Conservation (phyloP, 2,113 vertebrate species). For the Natator depressus region DNA sequence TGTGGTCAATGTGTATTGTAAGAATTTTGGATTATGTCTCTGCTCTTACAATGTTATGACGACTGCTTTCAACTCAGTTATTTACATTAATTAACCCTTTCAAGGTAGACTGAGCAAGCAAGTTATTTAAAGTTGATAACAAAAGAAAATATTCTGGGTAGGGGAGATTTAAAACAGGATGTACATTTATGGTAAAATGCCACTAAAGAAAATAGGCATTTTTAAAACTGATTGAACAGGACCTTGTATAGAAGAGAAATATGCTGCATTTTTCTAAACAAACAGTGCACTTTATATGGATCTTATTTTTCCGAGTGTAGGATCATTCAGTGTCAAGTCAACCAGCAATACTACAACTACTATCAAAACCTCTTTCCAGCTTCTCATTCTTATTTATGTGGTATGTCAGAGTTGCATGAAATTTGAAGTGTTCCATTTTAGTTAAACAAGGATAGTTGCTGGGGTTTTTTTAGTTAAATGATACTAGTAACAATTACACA, state of each 20-base stretch:
- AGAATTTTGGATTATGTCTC: background rate
- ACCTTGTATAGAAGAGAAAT: background rate
- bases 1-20: background rate
- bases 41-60: background rate
- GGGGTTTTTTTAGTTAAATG: background rate
- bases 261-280: background rate
- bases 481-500: background rate
- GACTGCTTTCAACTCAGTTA: background rate
- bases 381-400: background rate
- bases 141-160: no score
- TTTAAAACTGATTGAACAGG: background rate
- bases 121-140: no score
- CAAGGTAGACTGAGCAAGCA: no score
- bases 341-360: background rate
- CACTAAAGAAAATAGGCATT: no score
- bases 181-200: no score
- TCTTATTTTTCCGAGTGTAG: background rate
- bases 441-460: background rate
- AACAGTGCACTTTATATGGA: background rate
- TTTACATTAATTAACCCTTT: no score
- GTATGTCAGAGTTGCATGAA: background rate
- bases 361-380: background rate
- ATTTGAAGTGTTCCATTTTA: background rate
- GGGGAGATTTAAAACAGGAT: no score
- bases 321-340: background rate